Evolutionary conservation across 1,140 invertebrate species (phyloP), one percentile per base, ranked within the genome.

Genomic region (Grapholita molesta): DNA sequence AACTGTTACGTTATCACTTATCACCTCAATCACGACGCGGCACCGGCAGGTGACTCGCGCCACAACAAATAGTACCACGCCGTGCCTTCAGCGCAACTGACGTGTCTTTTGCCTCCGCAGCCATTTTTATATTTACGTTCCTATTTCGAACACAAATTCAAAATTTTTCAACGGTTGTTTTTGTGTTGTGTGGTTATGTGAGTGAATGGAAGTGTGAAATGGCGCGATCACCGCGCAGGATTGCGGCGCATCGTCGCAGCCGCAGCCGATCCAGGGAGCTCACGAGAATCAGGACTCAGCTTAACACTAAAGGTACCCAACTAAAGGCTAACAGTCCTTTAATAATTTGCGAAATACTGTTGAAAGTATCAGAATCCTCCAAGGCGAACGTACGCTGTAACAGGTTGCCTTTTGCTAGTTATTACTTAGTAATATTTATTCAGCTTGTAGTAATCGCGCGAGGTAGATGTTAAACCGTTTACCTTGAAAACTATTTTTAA

Each of bases 281-380:
- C 15, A 70, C 78, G 12, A 75, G 88, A 4, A 71, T 90, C 33
- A 68, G 76, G 35, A 88, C 84, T 4, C 88, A 90, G 69, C 83
- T 90, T 28, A 85, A 82, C 53, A 78, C 75, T 66, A 90, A 89
- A 90, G 88, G 86, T 90, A 71, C n/a, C n/a, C n/a, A n/a, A n/a
- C n/a, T n/a, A n/a, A n/a, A 57, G 61, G 52, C 35, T 7, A 4
- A 30, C 7, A 30, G 28, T 30, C 28, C 3, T 30, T 30, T 30
- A 30, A 7, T 30, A 30, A 4, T 30, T 4, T 30, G 28, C 28
- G 28, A 30, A 30, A 30, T 30, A 30, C 28, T 7, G 28, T 30
- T 30, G 28, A 30, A 4, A 30, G 7, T 30, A 4, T 30, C 7
- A 4, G 28, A 42, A 42, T 15, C 4, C 3, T 42, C 38, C 38